phyloP scores from a whole-genome alignment of 2,113 vertebrate species.

The Motacilla alba region DNA sequence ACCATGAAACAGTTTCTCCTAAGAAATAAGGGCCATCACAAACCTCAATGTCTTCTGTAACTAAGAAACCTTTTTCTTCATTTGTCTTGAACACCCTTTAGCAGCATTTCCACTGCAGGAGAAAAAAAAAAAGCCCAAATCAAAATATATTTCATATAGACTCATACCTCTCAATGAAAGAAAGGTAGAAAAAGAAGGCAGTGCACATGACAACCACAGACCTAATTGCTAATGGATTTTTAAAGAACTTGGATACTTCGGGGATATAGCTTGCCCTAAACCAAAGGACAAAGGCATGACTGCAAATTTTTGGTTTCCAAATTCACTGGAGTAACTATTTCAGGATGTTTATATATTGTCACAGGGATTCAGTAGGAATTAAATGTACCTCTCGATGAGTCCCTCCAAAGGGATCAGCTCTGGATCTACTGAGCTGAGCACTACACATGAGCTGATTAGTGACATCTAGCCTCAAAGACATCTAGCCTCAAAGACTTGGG shows the following conservation, averaged over 20 bases:
- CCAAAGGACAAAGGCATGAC: not conserved
- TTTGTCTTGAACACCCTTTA: not conserved
- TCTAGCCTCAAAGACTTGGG: not conserved
- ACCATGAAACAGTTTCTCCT: not conserved
- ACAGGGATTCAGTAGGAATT: not conserved
- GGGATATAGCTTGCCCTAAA: not conserved
- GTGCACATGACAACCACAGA: not conserved
- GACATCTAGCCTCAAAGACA: not conserved
- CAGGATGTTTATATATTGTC: not conserved
- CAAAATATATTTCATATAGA: not conserved
- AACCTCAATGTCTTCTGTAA: not conserved
- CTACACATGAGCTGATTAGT: not conserved
- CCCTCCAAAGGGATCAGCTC: not conserved
- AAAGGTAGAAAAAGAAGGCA: not conserved
- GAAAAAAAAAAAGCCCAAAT: not conserved
- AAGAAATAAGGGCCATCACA: not conserved
- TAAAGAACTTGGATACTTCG: not conserved
- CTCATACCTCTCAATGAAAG: not conserved
- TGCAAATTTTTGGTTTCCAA: not conserved
- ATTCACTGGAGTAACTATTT: not conserved
- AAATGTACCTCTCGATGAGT: accelerated
- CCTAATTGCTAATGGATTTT: not conserved
- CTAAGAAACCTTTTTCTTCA: not conserved
- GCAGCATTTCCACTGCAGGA: not conserved
- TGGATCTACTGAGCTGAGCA: not conserved